Conservation (phyloP, 1,140 invertebrate species). For the Diorhabda carinulata region DNA sequence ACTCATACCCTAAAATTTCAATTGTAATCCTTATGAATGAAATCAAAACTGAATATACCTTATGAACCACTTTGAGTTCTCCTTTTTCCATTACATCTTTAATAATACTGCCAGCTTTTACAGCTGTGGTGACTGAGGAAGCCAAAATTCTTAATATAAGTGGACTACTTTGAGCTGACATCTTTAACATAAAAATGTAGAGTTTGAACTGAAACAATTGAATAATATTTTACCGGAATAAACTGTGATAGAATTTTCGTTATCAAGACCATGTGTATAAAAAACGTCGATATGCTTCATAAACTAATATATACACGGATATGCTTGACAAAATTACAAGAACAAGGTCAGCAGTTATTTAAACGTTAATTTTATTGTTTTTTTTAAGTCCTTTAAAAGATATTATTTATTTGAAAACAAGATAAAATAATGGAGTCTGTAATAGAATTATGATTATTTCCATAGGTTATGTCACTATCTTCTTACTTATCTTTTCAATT, state of each 20-base stretch:
- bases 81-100: slow-evolving; percentile 84
- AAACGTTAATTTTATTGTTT: too few species aligned
- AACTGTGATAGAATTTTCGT: neutral
- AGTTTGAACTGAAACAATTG: neutral
- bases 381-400: too few species aligned
- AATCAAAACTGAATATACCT: slow-evolving; percentile 54
- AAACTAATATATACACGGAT: neutral
- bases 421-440: too few species aligned
- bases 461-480: too few species aligned
- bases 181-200: neutral
- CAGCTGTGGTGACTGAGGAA: slow-evolving; percentile 74
- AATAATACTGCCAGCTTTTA: slow-evolving; percentile 83
- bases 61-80: slow-evolving; percentile 86
- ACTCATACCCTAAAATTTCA: slow-evolving; percentile 22
- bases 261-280: slow-evolving; percentile 2
- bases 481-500: too few species aligned
- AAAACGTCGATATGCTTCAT: neutral
- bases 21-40: too few species aligned
- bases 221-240: neutral
- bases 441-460: too few species aligned
- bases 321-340: too few species aligned
- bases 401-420: too few species aligned
- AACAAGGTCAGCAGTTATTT: too few species aligned
- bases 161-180: slow-evolving; percentile 54
- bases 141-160: slow-evolving; percentile 65